phyloP scores from a whole-genome alignment of 2,888 invertebrate species.

The Caenorhabditis uteleia region DNA sequence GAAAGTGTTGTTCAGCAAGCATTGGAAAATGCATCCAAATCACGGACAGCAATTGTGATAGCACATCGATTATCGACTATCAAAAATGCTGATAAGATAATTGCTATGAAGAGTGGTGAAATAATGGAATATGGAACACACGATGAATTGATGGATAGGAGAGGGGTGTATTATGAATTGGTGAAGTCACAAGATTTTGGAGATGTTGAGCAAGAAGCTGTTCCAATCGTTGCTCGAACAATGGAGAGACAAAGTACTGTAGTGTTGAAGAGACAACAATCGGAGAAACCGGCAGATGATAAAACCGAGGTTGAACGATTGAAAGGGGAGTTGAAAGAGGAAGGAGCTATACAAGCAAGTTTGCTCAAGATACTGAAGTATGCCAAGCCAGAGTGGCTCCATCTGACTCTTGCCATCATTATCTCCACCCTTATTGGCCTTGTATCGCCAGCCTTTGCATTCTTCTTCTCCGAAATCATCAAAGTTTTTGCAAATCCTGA shows the following conservation, averaged over 20 bases:
- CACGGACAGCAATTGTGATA: conserved; percentile 72
- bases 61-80: conserved; percentile 74
- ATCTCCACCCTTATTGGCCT: conserved; percentile 60
- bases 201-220: too few species aligned
- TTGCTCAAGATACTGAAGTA: conserved; percentile 69
- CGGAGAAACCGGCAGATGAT: too few species aligned
- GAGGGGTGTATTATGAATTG: conserved; percentile 78
- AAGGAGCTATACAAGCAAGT: conserved; percentile 52
- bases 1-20: conserved; percentile 58
- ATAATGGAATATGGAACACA: conserved; percentile 75
- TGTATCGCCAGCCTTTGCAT: conserved; percentile 72
- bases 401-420: conserved; percentile 70
- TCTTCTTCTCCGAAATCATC: conserved; percentile 69
- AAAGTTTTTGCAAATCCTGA: conserved; percentile 55
- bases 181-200: conserved; percentile 63
- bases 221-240: too few species aligned
- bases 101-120: conserved; percentile 70
- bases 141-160: conserved; percentile 75
- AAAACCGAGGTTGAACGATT: conserved; percentile 41
- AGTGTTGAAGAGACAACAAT: too few species aligned
- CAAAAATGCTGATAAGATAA: conserved; percentile 72
- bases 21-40: conserved; percentile 54
- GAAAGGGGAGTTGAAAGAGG: conserved; percentile 56
- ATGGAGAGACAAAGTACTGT: too few species aligned
- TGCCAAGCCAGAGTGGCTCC: conserved; percentile 71